phyloP scores from a whole-genome alignment of 2,113 vertebrate genomes.

The Cavia porcellus region DNA sequence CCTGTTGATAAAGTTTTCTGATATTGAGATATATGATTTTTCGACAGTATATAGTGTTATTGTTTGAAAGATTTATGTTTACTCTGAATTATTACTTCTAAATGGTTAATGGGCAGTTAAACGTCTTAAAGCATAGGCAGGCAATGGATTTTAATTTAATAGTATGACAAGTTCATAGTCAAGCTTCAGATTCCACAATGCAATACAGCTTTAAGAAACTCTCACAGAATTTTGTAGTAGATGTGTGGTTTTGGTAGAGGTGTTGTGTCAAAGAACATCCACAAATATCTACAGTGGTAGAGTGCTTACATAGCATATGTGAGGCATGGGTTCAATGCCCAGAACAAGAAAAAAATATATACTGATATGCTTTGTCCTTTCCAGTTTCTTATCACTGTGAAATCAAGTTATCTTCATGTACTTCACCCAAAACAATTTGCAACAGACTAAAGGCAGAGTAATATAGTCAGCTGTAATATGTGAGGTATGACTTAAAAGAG shows the following conservation, averaged over 20 bases:
- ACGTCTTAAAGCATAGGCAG: slow-evolving; percentile 5
- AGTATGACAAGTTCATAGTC: background rate
- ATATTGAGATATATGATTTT: background rate
- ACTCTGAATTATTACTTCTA: background rate
- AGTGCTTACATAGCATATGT: background rate
- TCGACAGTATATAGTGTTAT: background rate
- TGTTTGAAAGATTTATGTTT: slow-evolving; percentile 1
- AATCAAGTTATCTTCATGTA: background rate
- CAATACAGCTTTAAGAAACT: slow-evolving; percentile 15
- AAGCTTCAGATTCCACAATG: background rate
- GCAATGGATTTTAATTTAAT: background rate
- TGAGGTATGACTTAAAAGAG: slow-evolving; percentile 34
- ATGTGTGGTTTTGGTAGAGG: background rate
- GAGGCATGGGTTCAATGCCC: background rate
- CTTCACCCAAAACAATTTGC: slow-evolving; percentile 17
- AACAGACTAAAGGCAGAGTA: slow-evolving; percentile 49
- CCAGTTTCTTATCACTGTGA: background rate
- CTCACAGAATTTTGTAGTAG: slow-evolving; percentile 8
- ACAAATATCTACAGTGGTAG: background rate
- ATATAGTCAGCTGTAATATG: slow-evolving; percentile 32
- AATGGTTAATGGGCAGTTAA: background rate
- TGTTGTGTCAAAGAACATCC: background rate
- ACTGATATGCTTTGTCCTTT: background rate
- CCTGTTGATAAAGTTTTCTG: background rate
- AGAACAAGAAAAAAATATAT: background rate